Evolutionary conservation across 2,888 invertebrate genomes (phyloP), one percentile per base, ranked within the genome.

Genomic region (Drosophila longiperda): DNA sequence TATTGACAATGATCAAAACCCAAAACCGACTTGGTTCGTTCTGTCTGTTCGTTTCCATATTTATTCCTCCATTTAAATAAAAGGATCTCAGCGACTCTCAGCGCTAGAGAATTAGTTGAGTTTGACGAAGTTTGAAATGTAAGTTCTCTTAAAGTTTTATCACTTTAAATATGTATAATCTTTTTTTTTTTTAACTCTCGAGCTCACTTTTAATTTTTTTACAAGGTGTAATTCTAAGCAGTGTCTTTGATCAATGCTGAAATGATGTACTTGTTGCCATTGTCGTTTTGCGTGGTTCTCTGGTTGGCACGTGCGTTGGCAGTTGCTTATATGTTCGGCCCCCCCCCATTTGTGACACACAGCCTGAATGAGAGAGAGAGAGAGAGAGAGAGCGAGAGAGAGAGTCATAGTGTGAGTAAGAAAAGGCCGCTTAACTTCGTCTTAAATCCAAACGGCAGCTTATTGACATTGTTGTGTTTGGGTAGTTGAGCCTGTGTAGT

Each of bases 401-500:
- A 34, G 52, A 38, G 26, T 8, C 17, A 1, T 17, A n/a, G 26
- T 17, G 54, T 17, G 17, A 36, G 42, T 36, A 34, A 34, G 48
- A 8, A 53, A 57, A 66, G 82, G 69, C 76, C 60, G 68, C 68
- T 76, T 78, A 80, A 78, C 80, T 71, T 69, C 40, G 79, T 65
- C 84, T 78, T 74, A 82, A 82, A 85, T 77, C 78, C 80, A 65
- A 61, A 71, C 23, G 66, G 52, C 65, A 70, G 78, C 73, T 69
- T 78, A 73, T 79, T 79, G 79, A 73, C 70, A 48, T 64, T 79
- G 34, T 61, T 65, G 60, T 20, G 36, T 52, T 68, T 48, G 40
- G 26, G 38, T 36, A 23, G 49, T 58, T 58, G 58, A 29, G 38
- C 38, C 38, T 55, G 26, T 55, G 12, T 40, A 38, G 38, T 55